phyloP scores from a whole-genome alignment of 2,888 invertebrate genomes.

The Drosophila yooni region DNA sequence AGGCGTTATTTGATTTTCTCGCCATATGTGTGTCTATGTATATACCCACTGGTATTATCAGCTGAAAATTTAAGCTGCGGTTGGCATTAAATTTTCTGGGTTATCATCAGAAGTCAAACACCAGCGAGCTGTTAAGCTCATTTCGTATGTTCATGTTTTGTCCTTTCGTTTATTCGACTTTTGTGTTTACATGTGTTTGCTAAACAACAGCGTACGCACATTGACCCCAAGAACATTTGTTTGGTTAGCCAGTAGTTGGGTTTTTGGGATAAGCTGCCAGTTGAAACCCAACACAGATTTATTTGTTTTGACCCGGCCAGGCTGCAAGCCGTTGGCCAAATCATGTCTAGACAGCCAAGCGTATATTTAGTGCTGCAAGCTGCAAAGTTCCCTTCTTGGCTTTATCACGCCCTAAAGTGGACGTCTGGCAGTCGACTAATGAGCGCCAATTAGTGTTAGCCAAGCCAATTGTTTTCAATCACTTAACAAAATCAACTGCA shows the following conservation, averaged over 20 bases:
- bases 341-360: slow-evolving; percentile 69
- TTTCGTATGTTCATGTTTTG: slow-evolving; percentile 65
- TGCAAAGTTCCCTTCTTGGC: neutral
- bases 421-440: slow-evolving; percentile 32
- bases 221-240: slow-evolving; percentile 70
- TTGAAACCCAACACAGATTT: slow-evolving; percentile 70
- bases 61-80: slow-evolving; percentile 50
- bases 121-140: slow-evolving; percentile 66
- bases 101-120: slow-evolving; percentile 64
- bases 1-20: neutral
- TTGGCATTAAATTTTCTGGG: slow-evolving; percentile 50
- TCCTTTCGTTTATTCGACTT: slow-evolving; percentile 43
- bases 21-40: slow-evolving; percentile 7
- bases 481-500: slow-evolving; percentile 18
- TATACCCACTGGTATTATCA: slow-evolving; percentile 18
- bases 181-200: slow-evolving; percentile 69
- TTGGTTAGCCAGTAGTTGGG: slow-evolving; percentile 55
- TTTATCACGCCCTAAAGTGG: slow-evolving; percentile 5
- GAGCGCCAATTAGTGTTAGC: slow-evolving; percentile 53
- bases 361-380: slow-evolving; percentile 48
- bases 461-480: slow-evolving; percentile 35
- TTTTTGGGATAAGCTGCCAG: slow-evolving; percentile 30
- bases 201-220: slow-evolving; percentile 39
- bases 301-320: slow-evolving; percentile 48
- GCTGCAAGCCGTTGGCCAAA: slow-evolving; percentile 53